Evolutionary conservation across 2,797 vertebrate species (phyloP).

Genomic region (Menidia menidia): DNA sequence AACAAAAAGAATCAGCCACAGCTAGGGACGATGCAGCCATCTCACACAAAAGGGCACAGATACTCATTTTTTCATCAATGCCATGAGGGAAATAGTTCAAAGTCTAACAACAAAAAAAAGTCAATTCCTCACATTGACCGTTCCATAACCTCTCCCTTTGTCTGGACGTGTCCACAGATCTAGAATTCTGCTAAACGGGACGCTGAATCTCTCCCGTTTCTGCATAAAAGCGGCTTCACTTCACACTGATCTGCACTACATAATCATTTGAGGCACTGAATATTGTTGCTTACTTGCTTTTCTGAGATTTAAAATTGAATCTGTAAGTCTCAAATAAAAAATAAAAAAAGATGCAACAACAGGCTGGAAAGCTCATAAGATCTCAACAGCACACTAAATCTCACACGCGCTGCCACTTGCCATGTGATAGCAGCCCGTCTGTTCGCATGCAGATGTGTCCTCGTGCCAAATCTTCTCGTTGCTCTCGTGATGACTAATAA

Average conservation of each 20-base stretch:
- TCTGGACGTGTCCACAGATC: neutral
- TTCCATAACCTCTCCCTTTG: slow-evolving; percentile 13
- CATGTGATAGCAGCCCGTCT: slow-evolving; percentile 28
- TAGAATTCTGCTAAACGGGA: neutral
- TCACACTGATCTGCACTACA: neutral
- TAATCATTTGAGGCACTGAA: neutral
- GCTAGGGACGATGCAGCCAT: slow-evolving; percentile 28
- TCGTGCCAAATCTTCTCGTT: slow-evolving; percentile 61
- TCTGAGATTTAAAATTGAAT: neutral
- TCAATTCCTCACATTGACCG: slow-evolving; percentile 16
- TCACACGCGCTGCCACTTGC: slow-evolving; percentile 4
- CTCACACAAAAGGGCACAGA: slow-evolving; percentile 55
- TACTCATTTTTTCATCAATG: slow-evolving; percentile 52
- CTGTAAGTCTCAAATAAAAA: neutral
- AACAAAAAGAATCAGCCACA: slow-evolving; percentile 40
- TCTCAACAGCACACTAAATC: slow-evolving; percentile 1
- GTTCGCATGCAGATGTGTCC: slow-evolving; percentile 50
- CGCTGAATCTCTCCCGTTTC: too few relatives aligned
- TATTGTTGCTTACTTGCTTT: neutral
- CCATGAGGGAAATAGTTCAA: slow-evolving; percentile 28
- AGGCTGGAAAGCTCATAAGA: slow-evolving; percentile 17
- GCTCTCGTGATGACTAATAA: slow-evolving; percentile 66
- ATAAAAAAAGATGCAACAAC: neutral
- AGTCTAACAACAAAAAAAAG: slow-evolving; percentile 27
- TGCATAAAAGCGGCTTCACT: neutral